phyloP scores from a whole-genome alignment of 2,888 invertebrate species.

The Aplocera efformata region DNA sequence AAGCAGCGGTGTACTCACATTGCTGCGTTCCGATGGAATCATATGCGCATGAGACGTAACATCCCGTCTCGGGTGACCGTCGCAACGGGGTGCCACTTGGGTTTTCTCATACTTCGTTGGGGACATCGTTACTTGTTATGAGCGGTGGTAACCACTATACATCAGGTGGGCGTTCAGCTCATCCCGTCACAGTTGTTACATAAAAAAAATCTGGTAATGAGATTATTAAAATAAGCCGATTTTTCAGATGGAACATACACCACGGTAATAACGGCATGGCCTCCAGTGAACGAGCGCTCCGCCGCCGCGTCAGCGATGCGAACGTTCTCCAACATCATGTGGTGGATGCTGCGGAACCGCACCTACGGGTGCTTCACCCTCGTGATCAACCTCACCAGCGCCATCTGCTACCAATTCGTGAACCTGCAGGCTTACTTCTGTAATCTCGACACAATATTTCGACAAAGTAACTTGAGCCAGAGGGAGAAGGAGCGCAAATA shows the following conservation, averaged over 20 bases:
- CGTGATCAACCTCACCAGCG: conserved; percentile 33
- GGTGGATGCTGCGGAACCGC: conserved; percentile 37
- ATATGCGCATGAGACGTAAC: no score
- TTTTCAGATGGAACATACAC: conserved; percentile 40
- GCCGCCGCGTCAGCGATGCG: conserved; percentile 28
- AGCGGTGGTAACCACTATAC: no score
- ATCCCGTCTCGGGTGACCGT: no score
- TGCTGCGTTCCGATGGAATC: no score
- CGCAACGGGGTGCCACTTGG: no score
- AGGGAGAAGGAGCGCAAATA: conserved; percentile 42
- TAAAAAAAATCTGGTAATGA: no score
- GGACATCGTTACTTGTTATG: no score
- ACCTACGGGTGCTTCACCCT: conserved; percentile 30
- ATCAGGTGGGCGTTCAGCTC: no score
- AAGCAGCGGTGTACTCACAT: no score
- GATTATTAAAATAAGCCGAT: no score
- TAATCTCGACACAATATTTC: conserved; percentile 41
- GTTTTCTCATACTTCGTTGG: no score
- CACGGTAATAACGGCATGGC: conserved; percentile 42
- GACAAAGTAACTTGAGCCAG: conserved; percentile 30
- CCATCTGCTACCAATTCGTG: conserved; percentile 45
- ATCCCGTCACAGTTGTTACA: no score
- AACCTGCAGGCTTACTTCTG: conserved; percentile 50
- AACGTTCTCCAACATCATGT: conserved; percentile 30
- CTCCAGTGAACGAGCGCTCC: conserved; percentile 37